Base-by-base conservation (phyloP, 2,113 vertebrate genomes). In the Caranx ignobilis region DNA sequence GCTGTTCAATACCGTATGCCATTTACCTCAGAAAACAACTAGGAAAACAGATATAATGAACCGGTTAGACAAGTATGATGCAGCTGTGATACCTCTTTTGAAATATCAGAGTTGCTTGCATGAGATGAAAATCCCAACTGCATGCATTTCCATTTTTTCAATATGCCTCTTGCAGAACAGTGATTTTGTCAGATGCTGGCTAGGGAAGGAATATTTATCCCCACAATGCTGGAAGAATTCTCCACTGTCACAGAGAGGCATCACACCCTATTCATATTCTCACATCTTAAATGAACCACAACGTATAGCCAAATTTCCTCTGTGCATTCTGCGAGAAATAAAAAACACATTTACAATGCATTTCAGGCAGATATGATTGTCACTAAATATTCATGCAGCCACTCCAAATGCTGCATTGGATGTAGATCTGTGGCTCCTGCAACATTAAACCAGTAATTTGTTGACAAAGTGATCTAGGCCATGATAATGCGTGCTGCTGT, bases 1-100 rank as follows among this genome's bases (percentile, higher is more conserved):
- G 89, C 70, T 82, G 70, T 87, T 76, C 82, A 80, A 79, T 88
- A 84, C 76, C 76, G 72, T 77, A 63, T 87, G 88, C 75, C 81
- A 83, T 87, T 88, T 84, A 82, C 79, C 55, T 75, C 4, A 48
- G 77, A 86, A 79, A 69, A 81, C 84, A 82, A 79, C 61, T 31
- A 73, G 71, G 72, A 77, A 83, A 85, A 84, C 74, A 84, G 19
- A 83, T 62, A 77, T 54, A 80, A 79, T 69, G 63, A 90, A 87
- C 56, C 68, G 61, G 87, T 78, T 75, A 60, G 74, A 66, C 52
- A 61, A 62, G 78, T 61, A 66, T 70, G 18, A 19, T 63, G 52
- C 72, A 79, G 77, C 72, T 60, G 47, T 31, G 81, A 82, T 79
- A 76, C 79, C 73, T 56, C 37, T 19, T 87, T 83, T 71, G 35